Evolutionary conservation across 2,888 invertebrate species (phyloP), one percentile per base, ranked within the genome.

Genomic region (Apamea crenata): DNA sequence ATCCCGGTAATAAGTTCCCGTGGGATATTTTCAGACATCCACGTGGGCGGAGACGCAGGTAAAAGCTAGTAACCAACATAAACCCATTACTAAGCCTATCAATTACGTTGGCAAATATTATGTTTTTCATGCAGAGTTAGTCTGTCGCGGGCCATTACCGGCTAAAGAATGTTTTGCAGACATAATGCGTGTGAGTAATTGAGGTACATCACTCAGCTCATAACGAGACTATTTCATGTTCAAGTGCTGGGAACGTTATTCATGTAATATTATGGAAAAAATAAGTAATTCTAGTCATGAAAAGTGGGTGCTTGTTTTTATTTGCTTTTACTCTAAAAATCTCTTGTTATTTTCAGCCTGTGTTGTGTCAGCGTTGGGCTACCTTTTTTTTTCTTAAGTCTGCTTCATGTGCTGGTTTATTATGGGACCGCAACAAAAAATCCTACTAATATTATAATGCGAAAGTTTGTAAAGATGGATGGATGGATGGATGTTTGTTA

Each of bases 121-220:
- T 53, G 74, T 77, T 82, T 86, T 84, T 86, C 77, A 77, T 77
- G 32, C 10, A 63, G 66, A 80, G 67, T 83, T 78, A 63, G 56
- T 75, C 74, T 81, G 81, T 81, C 76, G 44, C 59, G n/a, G 56
- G 56, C 74, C 77, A 86, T 85, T 85, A 85, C 78, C 63, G 44
- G 53, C 53, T 72, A 61, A 84, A 87, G 85, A 88, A 87, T 88
- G 79, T 88, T 87, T 84, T 79, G 69, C 87, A 83, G 85, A 85
- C 83, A 84, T 78, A 87, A 91, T 81, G 84, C 84, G 80, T 68
- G 85, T 90, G 91, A 93, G 87, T 91, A 90, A 93, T 92, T 84
- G 88, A 84, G 44, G 76, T 81, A 87, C 90, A 92, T 92, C 87
- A 85, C 83, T 92, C 88, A 87, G 87, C 89, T 90, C 86, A 89